Conservation (phyloP, 1,140 invertebrate species). For the Vollenhovia emeryi region DNA sequence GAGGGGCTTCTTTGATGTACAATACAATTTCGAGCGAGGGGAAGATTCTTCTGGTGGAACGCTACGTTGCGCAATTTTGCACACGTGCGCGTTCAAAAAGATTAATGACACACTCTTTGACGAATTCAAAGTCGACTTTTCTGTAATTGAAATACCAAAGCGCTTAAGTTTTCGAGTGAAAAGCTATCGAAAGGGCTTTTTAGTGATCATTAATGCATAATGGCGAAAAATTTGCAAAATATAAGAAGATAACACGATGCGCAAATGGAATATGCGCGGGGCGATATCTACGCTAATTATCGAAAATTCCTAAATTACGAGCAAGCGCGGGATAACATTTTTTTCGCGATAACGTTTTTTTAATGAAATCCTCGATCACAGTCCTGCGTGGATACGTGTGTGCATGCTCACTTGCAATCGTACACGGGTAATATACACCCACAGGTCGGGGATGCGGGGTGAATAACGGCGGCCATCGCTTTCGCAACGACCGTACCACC, state of each 20-base stretch:
- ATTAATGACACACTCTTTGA: neutral
- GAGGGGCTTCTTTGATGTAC: neutral
- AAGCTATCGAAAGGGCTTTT: slow-evolving; percentile 1
- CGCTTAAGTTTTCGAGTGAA: neutral
- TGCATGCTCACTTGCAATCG: slow-evolving; percentile 6
- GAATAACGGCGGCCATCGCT: slow-evolving; percentile 41
- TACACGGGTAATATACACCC: neutral
- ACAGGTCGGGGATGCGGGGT: neutral
- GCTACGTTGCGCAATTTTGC: neutral
- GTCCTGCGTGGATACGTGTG: neutral
- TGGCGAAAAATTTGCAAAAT: neutral
- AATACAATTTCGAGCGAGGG: neutral
- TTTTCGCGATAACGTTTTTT: too few species aligned
- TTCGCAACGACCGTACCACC: slow-evolving; percentile 12
- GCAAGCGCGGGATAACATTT: neutral
- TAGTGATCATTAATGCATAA: neutral
- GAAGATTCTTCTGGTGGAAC: neutral
- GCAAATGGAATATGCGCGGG: neutral
- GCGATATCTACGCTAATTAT: neutral
- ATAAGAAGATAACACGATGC: neutral
- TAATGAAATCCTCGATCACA: neutral
- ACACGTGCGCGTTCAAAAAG: neutral
- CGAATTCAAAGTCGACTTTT: neutral
- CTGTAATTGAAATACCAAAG: neutral
- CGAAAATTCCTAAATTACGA: neutral